Conservation (phyloP, 2,888 invertebrate species). For the Pristionchus arcanus region DNA sequence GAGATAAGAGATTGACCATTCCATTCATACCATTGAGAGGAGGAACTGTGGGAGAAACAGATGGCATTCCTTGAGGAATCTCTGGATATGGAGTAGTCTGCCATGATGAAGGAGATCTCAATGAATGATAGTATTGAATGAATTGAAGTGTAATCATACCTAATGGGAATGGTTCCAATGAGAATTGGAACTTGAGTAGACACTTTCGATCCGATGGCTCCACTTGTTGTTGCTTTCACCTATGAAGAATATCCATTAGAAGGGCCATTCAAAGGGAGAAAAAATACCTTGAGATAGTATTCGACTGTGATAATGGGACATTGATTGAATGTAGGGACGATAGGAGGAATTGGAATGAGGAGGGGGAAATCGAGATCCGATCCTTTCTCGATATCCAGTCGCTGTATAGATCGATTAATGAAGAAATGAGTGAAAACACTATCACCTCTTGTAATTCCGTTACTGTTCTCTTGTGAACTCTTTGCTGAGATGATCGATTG, state of each 20-base stretch:
- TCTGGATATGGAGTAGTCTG: background rate
- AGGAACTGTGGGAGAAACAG: background rate
- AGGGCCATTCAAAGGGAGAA: background rate
- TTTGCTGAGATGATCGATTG: slow-evolving; percentile 25
- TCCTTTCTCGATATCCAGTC: slow-evolving; percentile 48
- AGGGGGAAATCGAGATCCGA: slow-evolving; percentile 1
- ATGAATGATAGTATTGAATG: background rate
- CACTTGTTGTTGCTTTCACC: slow-evolving; percentile 59
- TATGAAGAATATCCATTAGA: background rate
- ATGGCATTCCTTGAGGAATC: slow-evolving; percentile 16
- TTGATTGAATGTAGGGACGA: slow-evolving; percentile 63
- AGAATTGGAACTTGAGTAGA: slow-evolving; percentile 58
- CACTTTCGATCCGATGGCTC: slow-evolving; percentile 56
- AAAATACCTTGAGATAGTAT: slow-evolving; percentile 61
- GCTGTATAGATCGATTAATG: slow-evolving; percentile 24
- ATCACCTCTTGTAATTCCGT: slow-evolving; percentile 44
- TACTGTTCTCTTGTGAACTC: slow-evolving; percentile 52
- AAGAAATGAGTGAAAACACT: background rate
- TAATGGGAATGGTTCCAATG: slow-evolving; percentile 61
- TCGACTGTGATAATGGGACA: slow-evolving; percentile 65
- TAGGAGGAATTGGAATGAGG: slow-evolving; percentile 60
- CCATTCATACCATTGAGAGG: background rate
- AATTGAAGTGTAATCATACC: slow-evolving; percentile 14
- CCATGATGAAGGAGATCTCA: background rate
- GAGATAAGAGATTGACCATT: background rate